These are phyloP conservation scores for Spodoptera littoralis DNA, from an alignment of 2,888 invertebrate species.

Conservation along the genomic window DNA sequence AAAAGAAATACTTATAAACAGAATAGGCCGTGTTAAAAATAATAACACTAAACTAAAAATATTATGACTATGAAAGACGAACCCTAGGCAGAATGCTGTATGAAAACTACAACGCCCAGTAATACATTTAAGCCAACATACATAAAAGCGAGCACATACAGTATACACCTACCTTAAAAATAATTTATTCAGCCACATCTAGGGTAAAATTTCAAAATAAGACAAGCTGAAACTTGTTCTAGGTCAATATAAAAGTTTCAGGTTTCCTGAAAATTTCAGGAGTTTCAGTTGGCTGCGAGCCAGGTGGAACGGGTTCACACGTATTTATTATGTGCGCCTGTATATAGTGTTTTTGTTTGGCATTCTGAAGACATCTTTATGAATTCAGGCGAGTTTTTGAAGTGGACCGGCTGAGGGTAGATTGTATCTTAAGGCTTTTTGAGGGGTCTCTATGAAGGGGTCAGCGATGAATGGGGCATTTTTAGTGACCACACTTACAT, in stretches of 20 bases:
- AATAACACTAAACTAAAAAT: no score
- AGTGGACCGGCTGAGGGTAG: conserved; percentile 20
- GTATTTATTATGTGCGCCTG: conserved; percentile 51
- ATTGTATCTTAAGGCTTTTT: conserved; percentile 27
- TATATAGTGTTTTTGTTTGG: conserved; percentile 40
- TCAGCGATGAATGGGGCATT: conserved; percentile 1
- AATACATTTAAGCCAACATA: conserved; percentile 4
- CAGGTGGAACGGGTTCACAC: conserved; percentile 52
- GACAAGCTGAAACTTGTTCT: conserved; percentile 55
- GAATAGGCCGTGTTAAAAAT: no score
- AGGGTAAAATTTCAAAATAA: conserved; percentile 49
- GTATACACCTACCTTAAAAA: conserved; percentile 4
- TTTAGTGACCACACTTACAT: neutral
- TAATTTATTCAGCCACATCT: conserved; percentile 42
- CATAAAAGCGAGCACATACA: conserved; percentile 18
- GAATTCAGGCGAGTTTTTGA: conserved; percentile 39
- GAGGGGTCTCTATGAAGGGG: neutral
- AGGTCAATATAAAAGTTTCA: conserved; percentile 68
- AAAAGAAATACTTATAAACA: no score
- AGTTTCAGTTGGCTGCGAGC: conserved; percentile 66
- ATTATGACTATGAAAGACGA: no score
- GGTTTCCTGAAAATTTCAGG: conserved; percentile 68
- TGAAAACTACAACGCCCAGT: neutral
- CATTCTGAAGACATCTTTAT: conserved; percentile 42
- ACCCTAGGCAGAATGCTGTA: no score